Percentiles rank a stretch among this genome's conserved stretches.
These are phyloP conservation scores for Amitus sp. DNA, from an alignment of 2,888 invertebrate genomes.

Conservation along the genomic window DNA sequence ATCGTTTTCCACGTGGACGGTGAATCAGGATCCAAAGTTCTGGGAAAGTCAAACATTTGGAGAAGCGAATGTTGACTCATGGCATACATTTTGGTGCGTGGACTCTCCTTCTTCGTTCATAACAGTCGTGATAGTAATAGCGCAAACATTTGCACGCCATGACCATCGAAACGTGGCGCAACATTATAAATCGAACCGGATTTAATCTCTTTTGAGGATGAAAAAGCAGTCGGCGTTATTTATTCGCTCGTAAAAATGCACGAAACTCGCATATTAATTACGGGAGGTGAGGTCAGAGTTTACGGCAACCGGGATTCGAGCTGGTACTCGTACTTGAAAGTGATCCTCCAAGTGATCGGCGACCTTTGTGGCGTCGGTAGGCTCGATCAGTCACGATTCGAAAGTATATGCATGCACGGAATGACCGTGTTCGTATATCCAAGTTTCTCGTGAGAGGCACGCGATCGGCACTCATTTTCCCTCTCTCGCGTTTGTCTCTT, in stretches of 20 bases:
- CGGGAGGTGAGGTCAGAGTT: conserved; percentile 1
- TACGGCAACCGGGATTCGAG: conserved; percentile 6
- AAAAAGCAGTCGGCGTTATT: not conserved
- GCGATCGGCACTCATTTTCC: conserved; percentile 42
- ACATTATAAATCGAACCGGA: no score
- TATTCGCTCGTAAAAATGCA: not conserved
- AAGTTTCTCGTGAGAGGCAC: conserved; percentile 47
- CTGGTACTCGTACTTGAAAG: conserved; percentile 23
- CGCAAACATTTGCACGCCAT: conserved; percentile 42
- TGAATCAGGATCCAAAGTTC: conserved; percentile 44
- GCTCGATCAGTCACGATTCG: conserved; percentile 22
- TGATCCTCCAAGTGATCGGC: not conserved
- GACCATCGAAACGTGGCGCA: not conserved
- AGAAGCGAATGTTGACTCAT: conserved; percentile 60
- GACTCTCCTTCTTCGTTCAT: conserved; percentile 47
- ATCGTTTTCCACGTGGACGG: no score
- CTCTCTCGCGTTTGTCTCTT: conserved; percentile 26
- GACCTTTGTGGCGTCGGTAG: no score
- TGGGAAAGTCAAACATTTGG: conserved; percentile 65
- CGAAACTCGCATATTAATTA: not conserved
- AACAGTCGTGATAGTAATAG: conserved; percentile 62
- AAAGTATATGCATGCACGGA: conserved; percentile 9
- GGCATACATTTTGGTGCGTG: conserved; percentile 57
- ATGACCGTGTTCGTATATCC: conserved; percentile 20
- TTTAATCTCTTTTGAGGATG: not conserved